These are phyloP conservation scores for Pseudorasbora parva DNA, from an alignment of 2,113 vertebrate species.

Conservation along the genomic window DNA sequence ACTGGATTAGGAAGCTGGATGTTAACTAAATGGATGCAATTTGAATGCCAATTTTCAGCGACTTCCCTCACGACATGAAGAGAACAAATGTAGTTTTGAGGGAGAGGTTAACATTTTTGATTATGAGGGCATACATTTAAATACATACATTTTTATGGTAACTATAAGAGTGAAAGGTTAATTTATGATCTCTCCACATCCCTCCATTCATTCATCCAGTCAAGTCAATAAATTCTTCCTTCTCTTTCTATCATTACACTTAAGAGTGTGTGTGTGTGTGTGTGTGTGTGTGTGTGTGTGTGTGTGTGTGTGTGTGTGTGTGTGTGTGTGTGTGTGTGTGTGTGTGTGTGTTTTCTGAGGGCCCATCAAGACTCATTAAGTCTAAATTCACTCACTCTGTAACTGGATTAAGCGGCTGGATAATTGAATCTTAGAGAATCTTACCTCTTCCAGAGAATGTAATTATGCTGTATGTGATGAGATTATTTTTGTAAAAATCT, in stretches of 20 bases:
- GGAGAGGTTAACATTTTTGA: too few species aligned
- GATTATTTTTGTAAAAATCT: constrained; percentile 46
- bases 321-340: background rate
- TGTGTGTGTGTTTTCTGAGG: background rate
- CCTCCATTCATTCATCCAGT: constrained; percentile 14
- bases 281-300: background rate
- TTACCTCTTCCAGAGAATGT: background rate
- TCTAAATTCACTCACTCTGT: constrained; percentile 41
- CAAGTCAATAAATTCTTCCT: background rate
- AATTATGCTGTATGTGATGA: constrained; percentile 39
- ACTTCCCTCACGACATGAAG: too few species aligned
- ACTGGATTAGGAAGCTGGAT: too few species aligned
- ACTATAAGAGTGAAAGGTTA: too few species aligned
- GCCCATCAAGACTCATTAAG: constrained; percentile 28
- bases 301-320: background rate
- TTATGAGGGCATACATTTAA: too few species aligned
- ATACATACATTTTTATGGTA: too few species aligned
- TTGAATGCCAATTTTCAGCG: too few species aligned
- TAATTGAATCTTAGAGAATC: constrained; percentile 49
- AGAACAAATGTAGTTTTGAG: too few species aligned
- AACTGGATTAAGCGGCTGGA: constrained; percentile 51
- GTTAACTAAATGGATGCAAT: too few species aligned
- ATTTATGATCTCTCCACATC: background rate
- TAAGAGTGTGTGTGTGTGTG: background rate
- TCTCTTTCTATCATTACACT: background rate